Percentiles rank a stretch among this genome's conserved stretches.
phyloP scores from a whole-genome alignment of 2,888 invertebrate species.

The Pheosia gnoma region DNA sequence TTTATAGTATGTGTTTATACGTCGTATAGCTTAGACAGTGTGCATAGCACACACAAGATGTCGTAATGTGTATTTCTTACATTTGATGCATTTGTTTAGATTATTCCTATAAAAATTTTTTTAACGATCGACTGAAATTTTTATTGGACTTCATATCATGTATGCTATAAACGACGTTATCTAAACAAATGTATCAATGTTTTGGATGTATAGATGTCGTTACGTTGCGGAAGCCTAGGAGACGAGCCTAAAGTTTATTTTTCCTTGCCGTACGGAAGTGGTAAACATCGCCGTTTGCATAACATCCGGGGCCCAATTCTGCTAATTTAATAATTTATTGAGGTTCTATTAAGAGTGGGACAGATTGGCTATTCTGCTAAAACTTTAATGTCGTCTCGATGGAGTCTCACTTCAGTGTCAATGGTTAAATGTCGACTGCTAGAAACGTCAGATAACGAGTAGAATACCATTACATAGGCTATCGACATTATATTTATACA shows the following conservation, averaged over 20 bases:
- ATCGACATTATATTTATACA: no score
- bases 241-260: slow-evolving; percentile 51
- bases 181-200: slow-evolving; percentile 61
- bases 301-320: no score
- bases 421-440: no score
- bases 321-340: no score
- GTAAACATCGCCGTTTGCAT: no score
- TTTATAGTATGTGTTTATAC: no score
- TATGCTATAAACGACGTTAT: slow-evolving; percentile 44
- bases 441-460: no score
- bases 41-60: slow-evolving; percentile 40
- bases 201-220: slow-evolving; percentile 45
- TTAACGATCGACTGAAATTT: slow-evolving; percentile 57
- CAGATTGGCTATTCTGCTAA: no score
- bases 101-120: slow-evolving; percentile 40
- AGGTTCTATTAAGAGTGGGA: no score
- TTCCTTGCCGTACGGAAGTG: slow-evolving; percentile 18
- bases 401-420: no score
- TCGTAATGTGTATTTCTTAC: slow-evolving; percentile 37
- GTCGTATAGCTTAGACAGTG: slow-evolving; percentile 19
- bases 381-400: no score
- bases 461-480: no score
- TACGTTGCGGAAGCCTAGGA: slow-evolving; percentile 49
- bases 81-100: slow-evolving; percentile 48
- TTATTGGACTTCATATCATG: slow-evolving; percentile 66